phyloP scores from a whole-genome alignment of 2,888 invertebrate species.

The Hydrotaea diabolus region DNA sequence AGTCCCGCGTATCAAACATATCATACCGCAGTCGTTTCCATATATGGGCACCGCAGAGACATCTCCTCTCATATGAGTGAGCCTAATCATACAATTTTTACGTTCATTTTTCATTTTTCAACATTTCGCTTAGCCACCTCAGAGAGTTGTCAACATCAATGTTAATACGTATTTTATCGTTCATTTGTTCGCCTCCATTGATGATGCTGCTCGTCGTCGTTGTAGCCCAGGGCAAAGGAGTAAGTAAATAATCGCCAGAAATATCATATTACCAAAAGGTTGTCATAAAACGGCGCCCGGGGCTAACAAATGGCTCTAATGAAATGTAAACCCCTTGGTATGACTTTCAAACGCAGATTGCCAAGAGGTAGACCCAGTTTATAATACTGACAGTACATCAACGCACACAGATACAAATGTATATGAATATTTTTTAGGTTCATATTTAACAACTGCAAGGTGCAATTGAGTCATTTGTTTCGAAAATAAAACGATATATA shows the following conservation, averaged over 20 bases:
- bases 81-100: conserved; percentile 24
- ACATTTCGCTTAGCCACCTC: conserved; percentile 15
- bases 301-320: conserved; percentile 23
- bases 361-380: not conserved
- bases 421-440: conserved; percentile 14
- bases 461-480: conserved; percentile 47
- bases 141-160: conserved; percentile 32
- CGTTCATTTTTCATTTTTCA: not conserved
- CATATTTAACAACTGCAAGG: conserved; percentile 23
- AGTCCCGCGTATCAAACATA: too few relatives aligned
- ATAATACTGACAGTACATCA: not conserved
- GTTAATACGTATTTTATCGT: conserved; percentile 21
- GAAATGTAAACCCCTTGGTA: conserved; percentile 12
- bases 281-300: conserved; percentile 25
- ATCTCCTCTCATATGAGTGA: not conserved
- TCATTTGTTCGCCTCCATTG: not conserved
- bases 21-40: not conserved
- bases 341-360: not conserved
- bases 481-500: conserved; percentile 24
- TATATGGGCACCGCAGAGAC: not conserved
- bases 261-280: conserved; percentile 37
- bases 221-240: not conserved
- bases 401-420: too few relatives aligned
- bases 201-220: not conserved
- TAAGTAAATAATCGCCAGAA: conserved; percentile 17